phyloP scores from a whole-genome alignment of 2,888 invertebrate genomes.

The Stenolophus ochropezus region DNA sequence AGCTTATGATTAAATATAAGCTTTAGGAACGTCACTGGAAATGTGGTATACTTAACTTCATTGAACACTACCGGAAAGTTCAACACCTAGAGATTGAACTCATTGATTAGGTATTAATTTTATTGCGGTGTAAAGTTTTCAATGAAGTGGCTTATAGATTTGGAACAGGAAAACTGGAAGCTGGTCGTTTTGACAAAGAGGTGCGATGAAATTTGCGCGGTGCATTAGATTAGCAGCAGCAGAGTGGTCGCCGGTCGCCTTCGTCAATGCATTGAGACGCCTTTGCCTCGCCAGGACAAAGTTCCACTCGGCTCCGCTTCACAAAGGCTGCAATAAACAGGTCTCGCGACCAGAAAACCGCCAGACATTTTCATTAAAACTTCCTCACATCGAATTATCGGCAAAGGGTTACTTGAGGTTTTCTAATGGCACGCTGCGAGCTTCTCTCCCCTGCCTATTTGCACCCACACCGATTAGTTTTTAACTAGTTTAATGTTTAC shows the following conservation, averaged over 20 bases:
- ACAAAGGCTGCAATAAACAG: background rate
- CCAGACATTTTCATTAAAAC: constrained; percentile 34
- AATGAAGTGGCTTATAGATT: too few species aligned
- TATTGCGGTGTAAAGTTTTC: too few species aligned
- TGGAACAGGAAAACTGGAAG: too few species aligned
- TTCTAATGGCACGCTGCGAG: background rate
- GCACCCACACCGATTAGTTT: background rate
- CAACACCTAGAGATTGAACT: too few species aligned
- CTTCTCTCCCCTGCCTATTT: background rate
- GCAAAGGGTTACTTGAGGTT: background rate
- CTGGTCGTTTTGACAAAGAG: too few species aligned
- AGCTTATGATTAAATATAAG: too few species aligned
- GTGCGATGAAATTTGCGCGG: background rate
- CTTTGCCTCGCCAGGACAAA: background rate
- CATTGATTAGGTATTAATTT: too few species aligned
- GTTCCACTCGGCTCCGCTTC: background rate
- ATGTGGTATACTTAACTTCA: too few species aligned
- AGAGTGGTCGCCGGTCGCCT: background rate
- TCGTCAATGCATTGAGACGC: background rate
- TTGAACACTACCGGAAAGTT: too few species aligned
- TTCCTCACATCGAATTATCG: background rate
- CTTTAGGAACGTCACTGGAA: too few species aligned
- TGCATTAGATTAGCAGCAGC: background rate
- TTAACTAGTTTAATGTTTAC: background rate
- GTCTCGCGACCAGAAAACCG: background rate